Percentiles rank a stretch among this genome's conserved stretches.
phyloP scores from a whole-genome alignment of 2,888 invertebrate genomes.

The Napeogenes sylphis region DNA sequence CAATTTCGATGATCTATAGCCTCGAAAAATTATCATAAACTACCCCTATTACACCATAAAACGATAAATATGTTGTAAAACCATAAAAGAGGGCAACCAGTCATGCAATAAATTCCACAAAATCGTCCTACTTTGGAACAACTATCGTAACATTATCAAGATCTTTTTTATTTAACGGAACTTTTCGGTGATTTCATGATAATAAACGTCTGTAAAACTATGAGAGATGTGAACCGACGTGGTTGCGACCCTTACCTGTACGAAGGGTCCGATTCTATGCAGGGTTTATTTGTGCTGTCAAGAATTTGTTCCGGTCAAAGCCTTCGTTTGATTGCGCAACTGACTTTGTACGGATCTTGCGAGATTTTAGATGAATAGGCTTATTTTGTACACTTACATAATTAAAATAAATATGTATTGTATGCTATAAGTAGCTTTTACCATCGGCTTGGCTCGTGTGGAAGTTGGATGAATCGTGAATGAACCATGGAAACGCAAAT shows the following conservation, averaged over 20 bases:
- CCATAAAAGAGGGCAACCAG: slow-evolving; percentile 68
- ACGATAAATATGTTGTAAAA: slow-evolving; percentile 75
- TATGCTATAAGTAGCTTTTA: no score
- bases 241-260: slow-evolving; percentile 3
- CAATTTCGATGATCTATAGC: slow-evolving; percentile 38
- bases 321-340: slow-evolving; percentile 25
- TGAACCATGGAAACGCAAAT: no score
- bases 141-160: slow-evolving; percentile 48
- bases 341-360: background rate
- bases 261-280: slow-evolving; percentile 17
- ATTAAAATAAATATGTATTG: no score
- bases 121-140: slow-evolving; percentile 65
- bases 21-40: slow-evolving; percentile 57
- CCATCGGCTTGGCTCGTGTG: no score
- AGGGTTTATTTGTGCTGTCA: slow-evolving; percentile 20
- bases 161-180: slow-evolving; percentile 22
- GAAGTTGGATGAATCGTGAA: no score
- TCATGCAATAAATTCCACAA: slow-evolving; percentile 62
- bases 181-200: slow-evolving; percentile 12
- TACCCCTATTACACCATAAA: slow-evolving; percentile 63
- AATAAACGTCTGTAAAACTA: slow-evolving; percentile 11
- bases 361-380: background rate
- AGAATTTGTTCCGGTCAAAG: slow-evolving; percentile 29
- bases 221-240: background rate
- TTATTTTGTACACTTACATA: no score